Evolutionary conservation across 2,888 invertebrate genomes (phyloP).

Genomic region (Mythimna loreyi): DNA sequence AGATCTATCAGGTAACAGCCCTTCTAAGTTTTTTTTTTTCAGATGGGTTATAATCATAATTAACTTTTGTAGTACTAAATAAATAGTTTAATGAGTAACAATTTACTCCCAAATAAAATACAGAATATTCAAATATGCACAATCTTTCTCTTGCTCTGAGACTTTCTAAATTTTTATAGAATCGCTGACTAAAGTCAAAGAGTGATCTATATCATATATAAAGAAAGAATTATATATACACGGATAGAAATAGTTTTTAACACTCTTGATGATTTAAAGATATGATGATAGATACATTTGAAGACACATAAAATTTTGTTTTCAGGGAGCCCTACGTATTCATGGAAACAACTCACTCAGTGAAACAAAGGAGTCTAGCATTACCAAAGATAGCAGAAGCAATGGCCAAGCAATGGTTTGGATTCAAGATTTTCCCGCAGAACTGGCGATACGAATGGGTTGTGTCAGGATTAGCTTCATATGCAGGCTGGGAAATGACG

Average conservation of each 20-base stretch:
- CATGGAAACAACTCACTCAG: slow-evolving; percentile 76
- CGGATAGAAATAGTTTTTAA: too few relatives aligned
- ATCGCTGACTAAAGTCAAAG: too few relatives aligned
- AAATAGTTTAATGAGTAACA: background rate
- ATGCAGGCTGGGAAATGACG: slow-evolving; percentile 91
- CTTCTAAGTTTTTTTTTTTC: background rate
- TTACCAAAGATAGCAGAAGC: slow-evolving; percentile 91
- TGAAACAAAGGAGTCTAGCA: slow-evolving; percentile 82
- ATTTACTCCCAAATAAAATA: background rate
- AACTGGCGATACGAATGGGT: slow-evolving; percentile 92
- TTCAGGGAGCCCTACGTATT: slow-evolving; percentile 83
- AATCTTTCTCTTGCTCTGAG: slow-evolving; percentile 69
- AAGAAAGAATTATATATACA: too few relatives aligned
- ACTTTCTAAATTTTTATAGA: too few relatives aligned
- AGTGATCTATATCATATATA: too few relatives aligned
- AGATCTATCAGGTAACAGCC: background rate
- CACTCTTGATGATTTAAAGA: too few relatives aligned
- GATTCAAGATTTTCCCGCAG: slow-evolving; percentile 90
- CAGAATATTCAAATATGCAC: slow-evolving; percentile 4
- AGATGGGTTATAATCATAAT: too few relatives aligned
- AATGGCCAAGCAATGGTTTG: slow-evolving; percentile 93
- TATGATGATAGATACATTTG: too few relatives aligned
- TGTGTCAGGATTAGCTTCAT: slow-evolving; percentile 90
- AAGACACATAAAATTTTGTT: too few relatives aligned
- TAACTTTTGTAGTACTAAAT: too few relatives aligned